phyloP scores from a whole-genome alignment of 2,113 vertebrate genomes.

The Gasterosteus nipponicus region DNA sequence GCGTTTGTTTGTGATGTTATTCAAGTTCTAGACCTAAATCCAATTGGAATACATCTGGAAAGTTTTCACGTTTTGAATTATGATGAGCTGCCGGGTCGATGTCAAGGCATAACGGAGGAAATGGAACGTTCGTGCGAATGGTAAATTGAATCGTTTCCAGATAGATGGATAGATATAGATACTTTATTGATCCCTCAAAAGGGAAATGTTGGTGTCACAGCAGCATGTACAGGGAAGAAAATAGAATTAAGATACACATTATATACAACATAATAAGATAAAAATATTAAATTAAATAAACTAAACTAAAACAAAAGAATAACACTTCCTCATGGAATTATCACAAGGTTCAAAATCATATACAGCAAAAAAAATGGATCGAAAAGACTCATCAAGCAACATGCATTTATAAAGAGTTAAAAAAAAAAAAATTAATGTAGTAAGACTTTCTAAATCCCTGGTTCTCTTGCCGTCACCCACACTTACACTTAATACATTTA shows the following conservation, averaged over 20 bases:
- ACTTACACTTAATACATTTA: background rate
- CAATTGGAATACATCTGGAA: background rate
- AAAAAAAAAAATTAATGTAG: background rate
- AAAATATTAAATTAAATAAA: no score
- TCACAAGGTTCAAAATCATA: background rate
- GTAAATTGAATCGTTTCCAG: no score
- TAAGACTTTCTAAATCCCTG: slow-evolving; percentile 4
- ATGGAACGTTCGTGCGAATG: no score
- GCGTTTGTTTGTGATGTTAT: background rate
- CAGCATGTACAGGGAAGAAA: no score
- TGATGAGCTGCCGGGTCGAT: background rate
- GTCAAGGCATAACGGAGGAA: no score
- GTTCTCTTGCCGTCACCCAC: background rate
- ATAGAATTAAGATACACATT: no score
- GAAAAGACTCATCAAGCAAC: background rate
- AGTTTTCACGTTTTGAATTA: background rate
- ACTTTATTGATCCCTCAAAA: no score
- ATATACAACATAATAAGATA: no score
- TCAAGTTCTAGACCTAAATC: background rate
- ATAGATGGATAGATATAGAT: no score
- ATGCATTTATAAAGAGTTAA: background rate
- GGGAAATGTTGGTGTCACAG: no score
- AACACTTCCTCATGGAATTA: background rate
- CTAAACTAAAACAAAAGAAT: no score
- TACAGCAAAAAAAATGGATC: no score